These are phyloP conservation scores for Pelodytes ibericus DNA, from an alignment of 2,797 vertebrate genomes.

Conservation along the genomic window DNA sequence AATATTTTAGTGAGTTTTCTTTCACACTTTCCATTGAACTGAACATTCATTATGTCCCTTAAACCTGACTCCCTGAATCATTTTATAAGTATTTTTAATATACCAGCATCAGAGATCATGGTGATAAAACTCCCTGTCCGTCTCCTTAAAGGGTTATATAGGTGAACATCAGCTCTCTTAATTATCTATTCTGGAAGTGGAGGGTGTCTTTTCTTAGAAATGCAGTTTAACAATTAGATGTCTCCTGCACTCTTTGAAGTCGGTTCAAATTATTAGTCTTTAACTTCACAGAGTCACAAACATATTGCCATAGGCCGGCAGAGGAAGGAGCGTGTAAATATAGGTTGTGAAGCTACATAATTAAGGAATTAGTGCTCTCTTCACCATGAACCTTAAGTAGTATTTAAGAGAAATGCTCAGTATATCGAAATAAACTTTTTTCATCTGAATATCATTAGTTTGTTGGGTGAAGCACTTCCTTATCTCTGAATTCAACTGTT, in stretches of 20 bases:
- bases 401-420: neutral
- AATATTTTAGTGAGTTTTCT: constrained; percentile 38
- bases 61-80: constrained; percentile 5
- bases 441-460: neutral
- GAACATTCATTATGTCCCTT: neutral
- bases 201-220: constrained; percentile 21
- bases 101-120: neutral
- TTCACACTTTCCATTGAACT: constrained; percentile 39
- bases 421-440: neutral
- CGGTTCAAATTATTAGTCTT: constrained; percentile 27
- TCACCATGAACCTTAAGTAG: neutral
- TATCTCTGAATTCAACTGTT: too few relatives aligned
- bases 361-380: constrained; percentile 31
- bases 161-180: constrained; percentile 16
- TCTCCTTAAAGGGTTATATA: neutral
- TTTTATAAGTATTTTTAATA: constrained; percentile 15
- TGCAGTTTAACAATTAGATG: constrained; percentile 20
- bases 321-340: constrained; percentile 20
- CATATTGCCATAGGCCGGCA: constrained; percentile 42
- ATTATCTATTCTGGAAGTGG: constrained; percentile 21
- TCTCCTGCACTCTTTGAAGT: constrained; percentile 30
- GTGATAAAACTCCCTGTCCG: neutral
- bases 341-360: constrained; percentile 32
- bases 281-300: constrained; percentile 35
- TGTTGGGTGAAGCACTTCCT: too few relatives aligned